Percentiles rank a stretch among this genome's conserved stretches.
These are phyloP conservation scores for Herminia tarsipennalis DNA, from an alignment of 2,888 invertebrate genomes.

Conservation along the genomic window DNA sequence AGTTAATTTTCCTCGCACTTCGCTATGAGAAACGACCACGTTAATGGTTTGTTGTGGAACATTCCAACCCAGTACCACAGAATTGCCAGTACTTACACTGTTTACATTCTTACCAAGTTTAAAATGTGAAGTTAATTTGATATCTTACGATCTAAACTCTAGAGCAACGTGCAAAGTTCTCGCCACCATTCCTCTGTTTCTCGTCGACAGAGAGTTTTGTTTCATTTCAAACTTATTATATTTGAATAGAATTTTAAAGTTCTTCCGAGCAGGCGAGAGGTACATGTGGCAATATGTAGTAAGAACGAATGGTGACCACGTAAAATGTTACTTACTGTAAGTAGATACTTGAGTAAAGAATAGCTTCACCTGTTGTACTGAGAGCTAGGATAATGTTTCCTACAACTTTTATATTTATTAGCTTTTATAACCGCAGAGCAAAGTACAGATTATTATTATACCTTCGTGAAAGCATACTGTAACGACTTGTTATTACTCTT, in stretches of 20 bases:
- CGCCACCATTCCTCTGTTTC: constrained; percentile 23
- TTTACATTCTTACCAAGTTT: constrained; percentile 42
- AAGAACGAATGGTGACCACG: constrained; percentile 46
- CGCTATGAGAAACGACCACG: constrained; percentile 54
- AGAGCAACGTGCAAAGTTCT: constrained; percentile 29
- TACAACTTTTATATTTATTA: constrained; percentile 24
- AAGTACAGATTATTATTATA: neutral
- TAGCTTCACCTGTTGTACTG: constrained; percentile 47
- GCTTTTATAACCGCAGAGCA: constrained; percentile 7
- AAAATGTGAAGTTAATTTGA: constrained; percentile 49
- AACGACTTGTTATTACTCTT: neutral
- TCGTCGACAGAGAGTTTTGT: constrained; percentile 22
- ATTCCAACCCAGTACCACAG: constrained; percentile 42
- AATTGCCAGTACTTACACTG: too few relatives aligned
- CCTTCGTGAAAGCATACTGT: neutral
- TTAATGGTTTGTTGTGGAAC: constrained; percentile 59
- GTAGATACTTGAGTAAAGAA: constrained; percentile 37
- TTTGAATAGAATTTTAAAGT: constrained; percentile 33
- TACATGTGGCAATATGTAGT: constrained; percentile 39
- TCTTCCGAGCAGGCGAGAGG: constrained; percentile 13
- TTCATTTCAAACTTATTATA: constrained; percentile 18
- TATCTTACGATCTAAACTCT: constrained; percentile 28
- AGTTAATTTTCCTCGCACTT: constrained; percentile 58
- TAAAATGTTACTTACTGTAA: constrained; percentile 45
- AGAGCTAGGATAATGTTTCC: constrained; percentile 31